Base-by-base conservation (phyloP, 2,888 invertebrate species). In the Pycnomerus fuliginosus region DNA sequence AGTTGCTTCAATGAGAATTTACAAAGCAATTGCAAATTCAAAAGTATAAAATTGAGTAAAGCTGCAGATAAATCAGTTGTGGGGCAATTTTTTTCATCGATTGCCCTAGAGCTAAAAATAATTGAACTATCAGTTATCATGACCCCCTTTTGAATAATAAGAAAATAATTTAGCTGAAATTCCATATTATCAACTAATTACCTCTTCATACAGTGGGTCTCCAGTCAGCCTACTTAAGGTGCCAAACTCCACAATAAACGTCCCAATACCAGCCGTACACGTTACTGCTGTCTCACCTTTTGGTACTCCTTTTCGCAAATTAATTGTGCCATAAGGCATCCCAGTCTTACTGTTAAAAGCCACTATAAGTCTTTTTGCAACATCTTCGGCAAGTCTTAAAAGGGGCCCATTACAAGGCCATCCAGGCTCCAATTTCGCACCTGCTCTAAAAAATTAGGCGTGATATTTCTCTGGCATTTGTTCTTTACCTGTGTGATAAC, bases 371-470 rank as follows among this genome's bases (percentile, higher is more conserved):
- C 95, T 80, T 47, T 90, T 84, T 0, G 96, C 98, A 16, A 96
- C 92, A 72, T 94, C 91, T 71, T 96, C 97, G 0, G 99, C 99
- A 52, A 99, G 74, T 11, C 90, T 77, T 3, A 99, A 74, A 1
- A 99, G 73, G 0, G 98, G 97, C 0, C 99, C 99, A 67, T 89
- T 87, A 66, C 99, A 99, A 0, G 99, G 99, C 96, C 97, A 99
- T 0, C 96, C 98, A 2, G 88, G 85, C 66, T 95, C 95, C 30
- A 93, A 65, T 38, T 82, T 77, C 50, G 86, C 75, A 1, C 90
- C 91, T 24, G 90, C 88, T 68, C 86, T 85, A 61, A 64, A 58
- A 61, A 37, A n/a, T n/a, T n/a, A n/a, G n/a, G n/a, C n/a, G n/a
- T n/a, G n/a, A n/a, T n/a, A n/a, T n/a, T n/a, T n/a, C n/a, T n/a